Conservation (phyloP, 2,113 vertebrate species). For the Alces alces region DNA sequence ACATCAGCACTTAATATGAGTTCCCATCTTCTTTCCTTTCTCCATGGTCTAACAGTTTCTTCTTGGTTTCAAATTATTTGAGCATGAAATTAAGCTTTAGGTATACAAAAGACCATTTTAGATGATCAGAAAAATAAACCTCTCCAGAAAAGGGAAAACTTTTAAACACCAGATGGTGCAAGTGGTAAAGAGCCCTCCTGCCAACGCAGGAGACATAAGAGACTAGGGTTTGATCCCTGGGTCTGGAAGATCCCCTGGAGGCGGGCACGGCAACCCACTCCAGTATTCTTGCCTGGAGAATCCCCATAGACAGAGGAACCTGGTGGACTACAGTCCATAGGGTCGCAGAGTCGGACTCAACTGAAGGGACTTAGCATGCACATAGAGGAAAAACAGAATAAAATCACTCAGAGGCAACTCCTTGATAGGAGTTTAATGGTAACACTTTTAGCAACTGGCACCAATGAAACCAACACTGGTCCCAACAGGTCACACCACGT, state of each 20-base stretch:
- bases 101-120: not conserved
- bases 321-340: not conserved
- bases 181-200: not conserved
- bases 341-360: not conserved
- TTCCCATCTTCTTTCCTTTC: not conserved
- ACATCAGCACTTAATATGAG: not conserved
- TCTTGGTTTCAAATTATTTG: not conserved
- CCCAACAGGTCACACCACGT: not conserved
- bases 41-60: not conserved
- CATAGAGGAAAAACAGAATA: not conserved
- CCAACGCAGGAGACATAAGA: not conserved
- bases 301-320: not conserved
- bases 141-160: not conserved
- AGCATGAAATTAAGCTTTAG: conserved; percentile 6
- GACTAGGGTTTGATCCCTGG: not conserved
- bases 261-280: not conserved
- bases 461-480: not conserved
- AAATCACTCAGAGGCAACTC: not conserved
- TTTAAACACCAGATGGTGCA: not conserved
- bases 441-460: not conserved
- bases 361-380: not conserved
- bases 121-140: not conserved
- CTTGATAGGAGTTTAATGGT: not conserved
- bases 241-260: not conserved
- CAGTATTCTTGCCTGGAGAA: not conserved